These are phyloP conservation scores for Bellardia pandia DNA, from an alignment of 2,888 invertebrate genomes.

Conservation along the genomic window DNA sequence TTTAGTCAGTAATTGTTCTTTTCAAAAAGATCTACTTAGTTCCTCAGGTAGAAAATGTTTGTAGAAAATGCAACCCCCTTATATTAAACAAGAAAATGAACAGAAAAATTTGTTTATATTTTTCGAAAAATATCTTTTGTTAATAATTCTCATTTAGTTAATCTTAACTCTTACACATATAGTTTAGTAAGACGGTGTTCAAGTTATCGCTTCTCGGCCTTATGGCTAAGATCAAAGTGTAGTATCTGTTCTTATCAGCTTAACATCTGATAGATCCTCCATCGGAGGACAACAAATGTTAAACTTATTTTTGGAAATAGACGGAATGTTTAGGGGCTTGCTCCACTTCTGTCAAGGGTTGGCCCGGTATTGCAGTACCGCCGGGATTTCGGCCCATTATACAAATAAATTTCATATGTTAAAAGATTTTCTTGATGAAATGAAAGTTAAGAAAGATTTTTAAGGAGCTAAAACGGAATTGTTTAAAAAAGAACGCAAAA, in stretches of 20 bases:
- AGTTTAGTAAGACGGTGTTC: fast-evolving
- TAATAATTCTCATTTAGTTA: constrained; percentile 48
- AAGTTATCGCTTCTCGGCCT: constrained; percentile 84
- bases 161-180: not conserved
- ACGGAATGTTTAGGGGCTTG: constrained; percentile 87
- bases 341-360: constrained; percentile 88
- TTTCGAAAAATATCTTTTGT: too few species aligned
- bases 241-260: constrained; percentile 89
- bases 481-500: too few species aligned
- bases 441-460: too few species aligned
- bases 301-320: constrained; percentile 86
- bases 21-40: too few species aligned
- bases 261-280: constrained; percentile 88
- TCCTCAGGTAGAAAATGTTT: too few species aligned
- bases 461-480: too few species aligned
- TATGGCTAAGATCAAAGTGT: constrained; percentile 87
- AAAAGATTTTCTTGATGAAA: too few species aligned
- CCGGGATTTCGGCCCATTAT: constrained; percentile 68
- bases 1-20: too few species aligned
- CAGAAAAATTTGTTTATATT: too few species aligned
- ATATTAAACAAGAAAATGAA: too few species aligned
- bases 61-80: too few species aligned
- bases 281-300: constrained; percentile 86
- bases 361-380: constrained; percentile 85
- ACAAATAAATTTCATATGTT: constrained; percentile 23